Base-by-base conservation (phyloP, 2,113 vertebrate species). In the Petaurus breviceps region DNA sequence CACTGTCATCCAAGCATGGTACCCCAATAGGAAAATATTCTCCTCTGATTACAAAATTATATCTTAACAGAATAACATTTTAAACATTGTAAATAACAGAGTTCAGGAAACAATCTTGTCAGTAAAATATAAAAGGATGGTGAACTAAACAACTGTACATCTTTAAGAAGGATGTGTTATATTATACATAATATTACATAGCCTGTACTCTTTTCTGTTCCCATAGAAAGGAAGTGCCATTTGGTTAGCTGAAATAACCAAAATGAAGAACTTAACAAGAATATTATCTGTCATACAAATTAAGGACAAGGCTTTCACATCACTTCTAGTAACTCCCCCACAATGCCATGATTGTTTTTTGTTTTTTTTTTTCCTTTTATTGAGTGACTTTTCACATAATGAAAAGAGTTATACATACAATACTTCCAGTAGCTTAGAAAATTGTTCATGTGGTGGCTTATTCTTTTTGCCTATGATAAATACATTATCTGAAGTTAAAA, bases 21-120 rank as follows among this genome's bases (percentile, higher is more conserved):
- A 97, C 9, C 28, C 93, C 95, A 95, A 77, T 9, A 92, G 90
- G 91, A 97, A 98, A 90, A 93, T 77, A 50, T 92, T 95, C 96
- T 22, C 51, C 95, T 96, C 37, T 96, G 53, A 90, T 68, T 50
- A 51, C 46, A 91, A 93, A 93, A 31, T n/a, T 91, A 53, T 49
- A 91, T 89, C 94, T 92, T 61, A 52, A 91, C 61, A 47, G 37
- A 84, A 84, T 43, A 43, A 84, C 19, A 84, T 84, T 22, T 53
- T 46, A 97, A 95, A 89, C 55, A 12, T 61, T 90, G 92, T 16
- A 93, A 98, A 91, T 8, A 89, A 53, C 0, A 94, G 68, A 95
- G 90, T 55, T 61, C 57, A 61, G 43, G 4, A 96, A 95, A 91
- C 51, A 55, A 94, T 68, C 23, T 19, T 46, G 50, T 53, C 54